Evolutionary conservation across 2,113 vertebrate species (phyloP), one percentile per base, ranked within the genome.

Genomic region (Nyctibius bracteatus): DNA sequence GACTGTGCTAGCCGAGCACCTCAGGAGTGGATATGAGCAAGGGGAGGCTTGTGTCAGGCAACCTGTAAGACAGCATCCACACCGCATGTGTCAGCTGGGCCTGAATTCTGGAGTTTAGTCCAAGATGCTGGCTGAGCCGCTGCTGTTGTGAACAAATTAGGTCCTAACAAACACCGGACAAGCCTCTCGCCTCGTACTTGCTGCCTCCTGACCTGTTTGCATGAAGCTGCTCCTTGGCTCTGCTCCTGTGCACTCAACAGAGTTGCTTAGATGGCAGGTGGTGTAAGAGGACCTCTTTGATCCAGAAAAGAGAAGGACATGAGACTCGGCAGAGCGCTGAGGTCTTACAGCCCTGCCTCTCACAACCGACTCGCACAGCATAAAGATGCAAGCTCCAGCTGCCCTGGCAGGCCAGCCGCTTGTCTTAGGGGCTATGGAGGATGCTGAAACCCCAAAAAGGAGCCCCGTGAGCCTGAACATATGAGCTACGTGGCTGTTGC

Each of bases 201-300:
- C 47, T 68, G 82, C 77, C 81, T 93, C 44, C 81, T 79, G 63
- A 61, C 67, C 0, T 89, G 63, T 74, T 83, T 23, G 55, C 4
- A 2, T 33, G 61, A 89, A 87, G 81, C 87, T 91, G 73, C 73
- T 89, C 65, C 52, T 95, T 96, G 94, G 87, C 91, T 88, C 49
- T 70, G 44, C 51, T 90, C 81, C 90, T 63, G 57, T 88, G 63
- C 80, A 88, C 62, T 92, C 79, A 59, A 8, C 61, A 22, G 65
- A 79, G 35, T 44, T 51, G 31, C 80, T 87, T 37, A 33, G 90
- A 62, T 77, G 86, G 87, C 95, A 82, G 94, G 70, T 87, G 90
- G 57, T 85, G 52, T 35, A 30, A 84, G 70, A 67, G 61, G 44
- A 72, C 28, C 21, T 77, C 55, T 91, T 66, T 90, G 87, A 87